Base-by-base conservation (phyloP, 1,140 invertebrate genomes). In the Zaprionus inermis region DNA sequence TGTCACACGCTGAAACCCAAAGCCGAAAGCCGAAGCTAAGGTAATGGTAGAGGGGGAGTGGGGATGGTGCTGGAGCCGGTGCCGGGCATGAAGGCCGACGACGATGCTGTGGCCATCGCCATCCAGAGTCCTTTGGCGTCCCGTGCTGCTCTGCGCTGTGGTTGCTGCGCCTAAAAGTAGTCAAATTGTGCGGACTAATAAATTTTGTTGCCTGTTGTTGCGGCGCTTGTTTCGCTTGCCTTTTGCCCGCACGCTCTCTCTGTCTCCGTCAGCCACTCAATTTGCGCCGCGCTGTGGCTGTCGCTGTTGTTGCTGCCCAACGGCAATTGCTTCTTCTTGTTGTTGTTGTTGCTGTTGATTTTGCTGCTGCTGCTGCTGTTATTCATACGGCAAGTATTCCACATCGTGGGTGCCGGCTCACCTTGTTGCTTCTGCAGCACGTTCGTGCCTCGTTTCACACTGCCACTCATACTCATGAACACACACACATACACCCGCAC, bases 101-200 rank as follows among this genome's bases (percentile, higher is more conserved):
- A 11, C 20, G 61, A 9, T 46, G 30, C 55, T 49, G 18, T 28
- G 2, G 16, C 22, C 44, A 34, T 41, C 28, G 22, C 32, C n/a
- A n/a, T 36, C 41, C 10, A 11, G 24, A 5, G n/a, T 51, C 16
- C 46, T 10, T 55, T 54, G 57, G 51, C 20, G 28, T 61, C 6
- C 66, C n/a, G 55, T 22, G 5, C 38, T 51, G 65, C 34, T 10
- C 63, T 60, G 56, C 22, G 79, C 83, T 86, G 83, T 80, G 83
- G 83, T 89, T 86, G 80, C 89, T 89, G 83, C 84, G 83, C 84
- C 83, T 86, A 86, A 86, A 86, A 86, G 83, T 86, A 89, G 83
- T 86, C 83, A 86, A 86, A 86, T 86, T 86, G 83, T 86, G 83
- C 83, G 83, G 83, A 86, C 83, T 86, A 86, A 86, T 86, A 86